phyloP scores from a whole-genome alignment of 2,113 vertebrate genomes.

The Oryzias javanicus region DNA sequence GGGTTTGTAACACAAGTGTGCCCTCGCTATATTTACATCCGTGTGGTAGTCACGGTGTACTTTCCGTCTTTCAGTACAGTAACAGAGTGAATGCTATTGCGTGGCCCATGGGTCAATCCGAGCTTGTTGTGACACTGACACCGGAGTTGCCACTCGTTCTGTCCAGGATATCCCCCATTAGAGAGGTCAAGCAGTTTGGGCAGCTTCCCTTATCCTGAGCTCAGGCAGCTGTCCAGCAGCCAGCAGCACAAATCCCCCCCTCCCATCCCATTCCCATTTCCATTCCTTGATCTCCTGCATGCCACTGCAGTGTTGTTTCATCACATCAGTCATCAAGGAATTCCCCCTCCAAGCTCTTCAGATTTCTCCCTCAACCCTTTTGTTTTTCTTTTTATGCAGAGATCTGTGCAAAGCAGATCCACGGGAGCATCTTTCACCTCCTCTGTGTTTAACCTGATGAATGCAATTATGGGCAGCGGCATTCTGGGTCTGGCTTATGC shows the following conservation, averaged over 20 bases:
- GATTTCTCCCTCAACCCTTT: constrained; percentile 14
- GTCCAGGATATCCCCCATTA: constrained; percentile 75
- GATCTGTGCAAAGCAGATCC: constrained; percentile 31
- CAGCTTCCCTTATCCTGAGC: constrained; percentile 66
- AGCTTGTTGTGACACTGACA: constrained; percentile 65
- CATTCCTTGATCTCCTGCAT: constrained; percentile 51
- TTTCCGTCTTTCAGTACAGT: constrained; percentile 32
- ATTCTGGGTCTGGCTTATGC: constrained; percentile 91
- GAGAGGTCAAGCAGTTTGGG: constrained; percentile 63
- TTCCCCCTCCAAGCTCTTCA: constrained; percentile 16
- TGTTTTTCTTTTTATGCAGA: constrained; percentile 65
- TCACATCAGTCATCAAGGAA: constrained; percentile 49
- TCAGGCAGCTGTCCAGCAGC: constrained; percentile 71
- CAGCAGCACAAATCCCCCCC: constrained; percentile 61
- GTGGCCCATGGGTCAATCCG: constrained; percentile 45
- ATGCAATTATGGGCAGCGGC: constrained; percentile 95
- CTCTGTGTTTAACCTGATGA: constrained; percentile 94
- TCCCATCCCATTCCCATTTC: constrained; percentile 54
- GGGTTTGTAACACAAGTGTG: neutral
- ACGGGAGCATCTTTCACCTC: constrained; percentile 84
- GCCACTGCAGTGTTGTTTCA: constrained; percentile 49
- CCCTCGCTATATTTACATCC: neutral
- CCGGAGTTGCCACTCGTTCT: constrained; percentile 58
- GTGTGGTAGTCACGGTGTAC: constrained; percentile 9
- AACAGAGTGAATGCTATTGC: constrained; percentile 35